Conservation (phyloP, 2,888 invertebrate species). For the Scelioninae gen. 2 region DNA sequence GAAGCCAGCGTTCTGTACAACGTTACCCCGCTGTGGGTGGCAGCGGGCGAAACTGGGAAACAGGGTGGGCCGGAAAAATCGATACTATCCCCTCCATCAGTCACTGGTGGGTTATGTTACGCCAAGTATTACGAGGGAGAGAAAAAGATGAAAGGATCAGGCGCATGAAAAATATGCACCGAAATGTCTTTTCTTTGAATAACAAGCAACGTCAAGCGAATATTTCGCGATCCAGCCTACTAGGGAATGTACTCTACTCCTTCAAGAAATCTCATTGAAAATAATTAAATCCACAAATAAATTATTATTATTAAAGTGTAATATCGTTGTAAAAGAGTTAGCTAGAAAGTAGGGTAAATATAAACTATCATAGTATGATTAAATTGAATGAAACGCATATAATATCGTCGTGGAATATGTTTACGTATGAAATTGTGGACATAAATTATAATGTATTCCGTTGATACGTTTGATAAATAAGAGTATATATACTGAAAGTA, state of each 20-base stretch:
- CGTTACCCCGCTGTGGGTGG: constrained; percentile 33
- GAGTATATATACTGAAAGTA: no score
- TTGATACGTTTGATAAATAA: no score
- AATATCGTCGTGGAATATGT: no score
- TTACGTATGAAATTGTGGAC: no score
- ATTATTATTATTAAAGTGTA: no score
- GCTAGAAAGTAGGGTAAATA: no score
- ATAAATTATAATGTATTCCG: no score
- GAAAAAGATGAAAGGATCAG: constrained; percentile 36
- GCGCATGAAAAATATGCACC: constrained; percentile 47
- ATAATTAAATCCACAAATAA: no score
- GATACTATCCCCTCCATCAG: constrained; percentile 70
- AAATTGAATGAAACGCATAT: no score
- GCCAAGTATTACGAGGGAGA: constrained; percentile 33
- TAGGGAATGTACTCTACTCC: background rate
- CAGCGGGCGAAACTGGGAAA: constrained; percentile 31
- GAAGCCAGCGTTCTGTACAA: constrained; percentile 57
- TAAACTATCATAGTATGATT: no score
- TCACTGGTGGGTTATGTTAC: constrained; percentile 28
- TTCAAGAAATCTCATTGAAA: no score
- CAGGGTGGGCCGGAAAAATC: constrained; percentile 65
- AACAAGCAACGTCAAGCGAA: constrained; percentile 10
- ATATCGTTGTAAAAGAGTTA: no score
- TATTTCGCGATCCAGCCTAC: background rate
- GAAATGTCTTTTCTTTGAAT: constrained; percentile 15